Percentiles rank a stretch among this genome's conserved stretches.
Conservation (phyloP, 2,797 vertebrate genomes). For the Myoxocephalus aenaeus region DNA sequence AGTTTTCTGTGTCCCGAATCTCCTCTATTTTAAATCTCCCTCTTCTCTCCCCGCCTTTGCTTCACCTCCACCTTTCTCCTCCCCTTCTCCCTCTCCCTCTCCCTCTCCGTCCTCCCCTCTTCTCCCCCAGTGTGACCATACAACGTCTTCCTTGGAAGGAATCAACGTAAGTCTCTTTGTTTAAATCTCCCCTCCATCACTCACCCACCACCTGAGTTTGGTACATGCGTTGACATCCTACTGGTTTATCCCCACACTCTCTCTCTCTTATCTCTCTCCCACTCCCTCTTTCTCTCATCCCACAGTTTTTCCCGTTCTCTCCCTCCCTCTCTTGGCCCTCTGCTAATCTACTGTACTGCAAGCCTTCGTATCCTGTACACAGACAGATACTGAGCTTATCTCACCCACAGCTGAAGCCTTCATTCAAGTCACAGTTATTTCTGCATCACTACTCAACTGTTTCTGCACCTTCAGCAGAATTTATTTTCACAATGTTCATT, state of each 20-base stretch:
- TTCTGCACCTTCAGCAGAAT: constrained; percentile 47
- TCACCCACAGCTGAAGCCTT: constrained; percentile 47
- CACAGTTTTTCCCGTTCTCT: constrained; percentile 32
- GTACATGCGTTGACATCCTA: constrained; percentile 39
- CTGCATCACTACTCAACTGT: not conserved
- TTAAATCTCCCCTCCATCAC: constrained; percentile 50
- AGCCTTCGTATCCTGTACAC: constrained; percentile 38
- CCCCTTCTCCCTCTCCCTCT: not conserved
- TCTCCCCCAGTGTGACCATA: constrained; percentile 86
- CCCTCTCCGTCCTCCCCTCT: not conserved
- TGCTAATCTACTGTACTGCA: constrained; percentile 69
- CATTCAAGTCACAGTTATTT: constrained; percentile 21
- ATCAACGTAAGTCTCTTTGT: constrained; percentile 91
- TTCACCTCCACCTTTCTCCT: constrained; percentile 33
- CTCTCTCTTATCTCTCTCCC: constrained; percentile 13
- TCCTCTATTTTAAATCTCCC: constrained; percentile 26
- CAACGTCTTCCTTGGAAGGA: constrained; percentile 97
- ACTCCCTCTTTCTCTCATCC: constrained; percentile 15
- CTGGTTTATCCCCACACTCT: constrained; percentile 36
- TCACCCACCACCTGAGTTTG: constrained; percentile 44
- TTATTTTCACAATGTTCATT: constrained; percentile 33
- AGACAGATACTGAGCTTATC: constrained; percentile 70
- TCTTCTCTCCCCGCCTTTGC: constrained; percentile 40
- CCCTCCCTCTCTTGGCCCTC: constrained; percentile 77
- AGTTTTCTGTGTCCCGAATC: constrained; percentile 24